These are phyloP conservation scores for Apis florea DNA, from an alignment of 1,140 invertebrate genomes.

Conservation along the genomic window DNA sequence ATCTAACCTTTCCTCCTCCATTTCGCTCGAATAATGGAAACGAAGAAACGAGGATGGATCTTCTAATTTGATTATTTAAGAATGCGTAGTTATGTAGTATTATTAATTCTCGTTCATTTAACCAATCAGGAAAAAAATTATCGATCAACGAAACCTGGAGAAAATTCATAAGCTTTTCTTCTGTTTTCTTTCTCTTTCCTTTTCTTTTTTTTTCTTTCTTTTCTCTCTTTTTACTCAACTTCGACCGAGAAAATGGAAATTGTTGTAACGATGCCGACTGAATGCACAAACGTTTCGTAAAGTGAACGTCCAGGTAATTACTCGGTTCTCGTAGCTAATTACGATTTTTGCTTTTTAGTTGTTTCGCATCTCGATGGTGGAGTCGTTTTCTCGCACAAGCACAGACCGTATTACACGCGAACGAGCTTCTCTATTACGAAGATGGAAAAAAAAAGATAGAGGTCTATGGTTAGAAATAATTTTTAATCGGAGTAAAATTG, in stretches of 20 bases:
- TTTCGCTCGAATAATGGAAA: background rate
- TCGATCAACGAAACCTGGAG: background rate
- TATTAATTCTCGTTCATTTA: background rate
- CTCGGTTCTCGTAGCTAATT: slow-evolving; percentile 7
- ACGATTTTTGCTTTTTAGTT: slow-evolving; percentile 18
- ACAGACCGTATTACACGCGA: background rate
- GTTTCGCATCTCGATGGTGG: background rate
- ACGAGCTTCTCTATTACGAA: background rate
- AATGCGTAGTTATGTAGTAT: background rate
- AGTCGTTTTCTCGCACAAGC: background rate
- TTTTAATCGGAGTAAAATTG: background rate
- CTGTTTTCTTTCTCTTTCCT: background rate
- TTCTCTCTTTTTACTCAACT: background rate
- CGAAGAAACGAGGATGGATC: background rate
- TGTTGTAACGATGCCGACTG: slow-evolving; percentile 10
- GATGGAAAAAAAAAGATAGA: background rate
- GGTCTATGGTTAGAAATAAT: background rate
- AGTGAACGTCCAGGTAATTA: slow-evolving; percentile 20
- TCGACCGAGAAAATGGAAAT: slow-evolving; percentile 7
- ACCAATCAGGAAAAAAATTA: background rate
- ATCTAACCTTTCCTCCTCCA: background rate
- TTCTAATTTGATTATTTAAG: background rate
- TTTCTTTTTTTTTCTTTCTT: background rate
- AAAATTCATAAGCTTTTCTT: background rate
- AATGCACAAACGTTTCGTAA: slow-evolving; percentile 14